A percentile compares a stretch with the other conserved stretches of the same genome.
Conservation (phyloP, 1,140 invertebrate species). For the Amphibalanus amphitrite region DNA sequence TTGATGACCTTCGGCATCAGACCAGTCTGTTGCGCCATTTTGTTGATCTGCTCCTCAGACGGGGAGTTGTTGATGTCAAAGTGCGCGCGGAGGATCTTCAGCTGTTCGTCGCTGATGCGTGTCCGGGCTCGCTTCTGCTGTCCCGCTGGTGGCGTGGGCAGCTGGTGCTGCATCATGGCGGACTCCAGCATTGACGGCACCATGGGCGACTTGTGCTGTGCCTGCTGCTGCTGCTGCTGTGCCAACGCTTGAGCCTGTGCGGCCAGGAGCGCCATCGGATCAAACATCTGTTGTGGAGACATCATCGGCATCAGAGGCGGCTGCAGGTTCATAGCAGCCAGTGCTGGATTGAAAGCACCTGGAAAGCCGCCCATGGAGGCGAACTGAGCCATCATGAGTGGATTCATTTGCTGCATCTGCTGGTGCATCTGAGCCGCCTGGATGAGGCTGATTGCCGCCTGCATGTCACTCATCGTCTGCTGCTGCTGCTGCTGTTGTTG, state of each 20-base stretch:
- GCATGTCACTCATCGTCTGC: slow-evolving; percentile 52
- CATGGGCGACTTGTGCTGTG: slow-evolving; percentile 18
- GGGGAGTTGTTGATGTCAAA: slow-evolving; percentile 99
- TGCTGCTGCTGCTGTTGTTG: slow-evolving; percentile 18
- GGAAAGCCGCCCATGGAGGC: slow-evolving; percentile 9
- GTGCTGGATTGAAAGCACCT: slow-evolving; percentile 22
- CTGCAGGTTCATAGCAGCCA: slow-evolving; percentile 73
- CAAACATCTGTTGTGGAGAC: slow-evolving; percentile 44
- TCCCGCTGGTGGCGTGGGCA: too few relatives aligned
- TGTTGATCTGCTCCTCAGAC: slow-evolving; percentile 90
- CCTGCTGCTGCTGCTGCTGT: slow-evolving; percentile 22
- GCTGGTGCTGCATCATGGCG: slow-evolving; percentile 25
- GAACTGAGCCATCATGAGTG: slow-evolving; percentile 52
- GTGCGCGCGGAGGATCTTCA: slow-evolving; percentile 87
- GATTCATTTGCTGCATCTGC: slow-evolving; percentile 39
- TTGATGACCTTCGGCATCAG: slow-evolving; percentile 98
- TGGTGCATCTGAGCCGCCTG: slow-evolving; percentile 60
- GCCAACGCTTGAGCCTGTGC: slow-evolving; percentile 20
- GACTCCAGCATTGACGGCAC: slow-evolving; percentile 33
- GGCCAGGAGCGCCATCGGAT: slow-evolving; percentile 16
- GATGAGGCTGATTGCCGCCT: slow-evolving; percentile 68
- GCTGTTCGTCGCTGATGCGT: slow-evolving; percentile 89
- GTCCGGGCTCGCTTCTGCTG: slow-evolving; percentile 91
- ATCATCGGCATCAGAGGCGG: slow-evolving; percentile 74
- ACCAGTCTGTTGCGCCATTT: slow-evolving; percentile 91